phyloP scores from a whole-genome alignment of 2,888 invertebrate species.

The Apotomis betuletana region DNA sequence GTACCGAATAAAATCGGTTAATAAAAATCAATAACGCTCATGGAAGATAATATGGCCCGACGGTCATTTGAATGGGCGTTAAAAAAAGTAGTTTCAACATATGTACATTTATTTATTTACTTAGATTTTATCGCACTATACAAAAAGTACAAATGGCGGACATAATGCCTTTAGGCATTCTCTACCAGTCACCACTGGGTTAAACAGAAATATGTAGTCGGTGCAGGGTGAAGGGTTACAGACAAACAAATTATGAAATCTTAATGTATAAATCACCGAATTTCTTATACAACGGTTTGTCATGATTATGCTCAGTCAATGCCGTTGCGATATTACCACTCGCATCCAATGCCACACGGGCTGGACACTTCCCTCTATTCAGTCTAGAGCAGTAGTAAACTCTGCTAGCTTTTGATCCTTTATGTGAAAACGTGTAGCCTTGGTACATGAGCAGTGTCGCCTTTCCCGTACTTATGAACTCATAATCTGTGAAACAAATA shows the following conservation, averaged over 20 bases:
- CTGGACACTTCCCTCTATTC: conserved; percentile 44
- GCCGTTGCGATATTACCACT: background rate
- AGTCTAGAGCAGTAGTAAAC: conserved; percentile 14
- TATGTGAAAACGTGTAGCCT: conserved; percentile 48
- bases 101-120: too few species aligned
- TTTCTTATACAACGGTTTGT: conserved; percentile 10
- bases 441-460: conserved; percentile 43
- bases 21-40: too few species aligned
- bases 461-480: conserved; percentile 8
- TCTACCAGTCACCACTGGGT: too few species aligned
- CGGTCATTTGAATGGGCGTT: too few species aligned
- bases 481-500: background rate
- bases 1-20: too few species aligned
- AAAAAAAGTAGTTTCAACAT: too few species aligned
- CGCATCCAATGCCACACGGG: conserved; percentile 41
- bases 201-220: too few species aligned
- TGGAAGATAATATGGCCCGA: too few species aligned
- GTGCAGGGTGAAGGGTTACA: too few species aligned
- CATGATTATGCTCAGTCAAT: conserved; percentile 40
- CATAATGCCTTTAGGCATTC: too few species aligned
- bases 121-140: too few species aligned
- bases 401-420: conserved; percentile 27
- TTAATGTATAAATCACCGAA: background rate
- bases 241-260: background rate
- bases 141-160: too few species aligned